Evolutionary conservation across 2,797 vertebrate species (phyloP), one percentile per base, ranked within the genome.

Genomic region (Oryzias sinensis): DNA sequence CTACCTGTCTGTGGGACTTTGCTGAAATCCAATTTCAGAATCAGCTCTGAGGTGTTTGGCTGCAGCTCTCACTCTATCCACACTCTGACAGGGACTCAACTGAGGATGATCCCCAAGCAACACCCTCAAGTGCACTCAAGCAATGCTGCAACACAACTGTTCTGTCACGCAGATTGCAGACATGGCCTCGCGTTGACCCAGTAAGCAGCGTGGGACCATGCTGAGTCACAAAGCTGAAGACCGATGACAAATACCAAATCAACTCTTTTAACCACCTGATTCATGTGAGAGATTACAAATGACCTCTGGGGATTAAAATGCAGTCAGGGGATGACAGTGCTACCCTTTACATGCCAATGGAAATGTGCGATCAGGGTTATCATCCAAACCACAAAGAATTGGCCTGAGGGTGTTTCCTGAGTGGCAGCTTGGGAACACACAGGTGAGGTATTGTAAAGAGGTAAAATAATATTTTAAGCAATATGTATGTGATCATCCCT

Each of bases 151-250:
- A 74, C 77, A 73, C 74, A 78, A 82, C 84, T 79, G 67, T 71
- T 47, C 54, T 72, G 87, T 81, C 79, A 87, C 81, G 74, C 72
- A 80, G 64, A 80, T 80, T 59, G 76, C 73, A 80, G 79, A 84
- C 80, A 68, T 14, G 76, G 65, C 81, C 80, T 54, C 4, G 68
- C 15, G 15, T 54, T 76, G 83, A 84, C 80, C 80, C 22, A 5
- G 56, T 74, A 75, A 82, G 77, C 65, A 76, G 69, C 53, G 70
- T 78, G 79, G 71, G 82, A 80, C 74, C 72, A 53, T 29, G 81
- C 72, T 66, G 78, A 78, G 73, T 87, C 86, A 87, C 47, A 33
- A 55, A 77, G 83, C 60, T 70, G 63, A 77, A 68, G 72, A 61
- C 72, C 48, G 45, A 54, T 50, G 55, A 70, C 55, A 59, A 54